Evolutionary conservation across 2,888 invertebrate genomes (phyloP).

Genomic region (Xylota sylvarum): DNA sequence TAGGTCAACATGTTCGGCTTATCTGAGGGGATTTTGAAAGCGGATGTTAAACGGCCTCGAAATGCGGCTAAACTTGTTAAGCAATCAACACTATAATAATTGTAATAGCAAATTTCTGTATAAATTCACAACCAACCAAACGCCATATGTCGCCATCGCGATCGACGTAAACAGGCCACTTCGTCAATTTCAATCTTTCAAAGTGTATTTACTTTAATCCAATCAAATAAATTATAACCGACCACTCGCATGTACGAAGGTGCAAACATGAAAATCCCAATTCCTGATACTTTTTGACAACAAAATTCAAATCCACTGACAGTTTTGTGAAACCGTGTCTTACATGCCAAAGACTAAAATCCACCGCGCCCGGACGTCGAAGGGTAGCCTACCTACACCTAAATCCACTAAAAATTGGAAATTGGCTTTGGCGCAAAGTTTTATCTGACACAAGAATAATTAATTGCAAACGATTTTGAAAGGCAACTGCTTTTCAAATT

Average conservation of each 20-base stretch:
- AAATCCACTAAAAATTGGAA: constrained; percentile 32
- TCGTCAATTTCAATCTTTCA: constrained; percentile 65
- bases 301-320: constrained; percentile 66
- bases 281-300: constrained; percentile 64
- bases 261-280: constrained; percentile 55
- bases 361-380: constrained; percentile 23
- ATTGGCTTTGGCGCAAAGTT: constrained; percentile 59
- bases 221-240: constrained; percentile 47
- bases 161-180: constrained; percentile 37
- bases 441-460: constrained; percentile 74
- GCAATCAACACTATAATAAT: not conserved
- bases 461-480: constrained; percentile 75
- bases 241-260: constrained; percentile 27
- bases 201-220: constrained; percentile 48
- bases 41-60: not conserved
- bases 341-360: constrained; percentile 35
- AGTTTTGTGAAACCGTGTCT: constrained; percentile 55
- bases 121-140: not conserved
- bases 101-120: not conserved
- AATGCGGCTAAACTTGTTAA: not conserved
- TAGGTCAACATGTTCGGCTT: not conserved
- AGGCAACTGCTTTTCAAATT: constrained; percentile 64
- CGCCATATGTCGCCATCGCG: not conserved
- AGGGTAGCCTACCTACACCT: constrained; percentile 38
- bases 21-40: not conserved